Conservation (phyloP, 2,888 invertebrate genomes). For the Disparrhopalites patrizii region DNA sequence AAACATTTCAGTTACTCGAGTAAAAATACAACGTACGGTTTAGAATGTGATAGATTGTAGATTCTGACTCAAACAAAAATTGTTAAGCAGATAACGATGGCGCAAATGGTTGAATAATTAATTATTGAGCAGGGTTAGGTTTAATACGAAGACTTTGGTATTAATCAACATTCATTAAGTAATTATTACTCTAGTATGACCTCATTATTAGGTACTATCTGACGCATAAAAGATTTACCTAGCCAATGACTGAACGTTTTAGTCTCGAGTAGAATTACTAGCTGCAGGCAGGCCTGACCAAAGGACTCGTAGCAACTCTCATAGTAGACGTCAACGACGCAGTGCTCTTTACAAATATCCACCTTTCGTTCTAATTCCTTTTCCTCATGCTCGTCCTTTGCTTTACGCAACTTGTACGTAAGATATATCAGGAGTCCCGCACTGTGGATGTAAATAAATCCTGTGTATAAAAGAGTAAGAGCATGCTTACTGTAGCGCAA, state of each 20-base stretch:
- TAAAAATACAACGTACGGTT: not conserved
- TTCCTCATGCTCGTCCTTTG: not conserved
- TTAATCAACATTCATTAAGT: too few species aligned
- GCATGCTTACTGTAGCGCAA: not conserved
- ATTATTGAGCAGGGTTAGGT: too few species aligned
- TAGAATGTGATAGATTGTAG: too few species aligned
- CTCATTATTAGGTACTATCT: too few species aligned
- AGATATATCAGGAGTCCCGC: not conserved
- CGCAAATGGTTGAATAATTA: too few species aligned
- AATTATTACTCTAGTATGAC: too few species aligned
- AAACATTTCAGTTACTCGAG: not conserved
- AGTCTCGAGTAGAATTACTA: conserved; percentile 4
- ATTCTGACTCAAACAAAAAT: too few species aligned
- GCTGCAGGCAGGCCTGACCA: conserved; percentile 7
- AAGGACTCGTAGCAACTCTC: conserved; percentile 12
- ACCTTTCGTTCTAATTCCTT: not conserved
- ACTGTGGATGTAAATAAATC: too few species aligned
- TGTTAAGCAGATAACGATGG: too few species aligned
- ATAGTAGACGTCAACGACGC: conserved; percentile 8
- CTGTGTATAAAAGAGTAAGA: too few species aligned
- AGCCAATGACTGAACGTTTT: not conserved
- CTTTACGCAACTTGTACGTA: not conserved
- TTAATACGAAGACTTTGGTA: too few species aligned
- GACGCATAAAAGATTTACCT: too few species aligned
- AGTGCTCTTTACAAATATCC: conserved; percentile 15